Conservation (phyloP, 2,797 vertebrate species). For the Mormyrus proboscirostris region DNA sequence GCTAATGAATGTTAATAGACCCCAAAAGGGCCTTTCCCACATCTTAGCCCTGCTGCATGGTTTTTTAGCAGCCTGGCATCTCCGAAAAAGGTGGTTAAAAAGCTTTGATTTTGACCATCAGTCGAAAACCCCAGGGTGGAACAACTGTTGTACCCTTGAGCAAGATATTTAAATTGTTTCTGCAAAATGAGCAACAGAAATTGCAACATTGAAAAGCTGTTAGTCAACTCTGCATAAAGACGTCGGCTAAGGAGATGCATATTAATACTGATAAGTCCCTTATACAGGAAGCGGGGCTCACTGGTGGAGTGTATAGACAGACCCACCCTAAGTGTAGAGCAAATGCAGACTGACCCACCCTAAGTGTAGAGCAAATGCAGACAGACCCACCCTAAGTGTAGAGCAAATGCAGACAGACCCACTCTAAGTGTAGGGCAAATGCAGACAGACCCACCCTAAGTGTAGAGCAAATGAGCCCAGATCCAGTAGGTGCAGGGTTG, state of each 20-base stretch:
- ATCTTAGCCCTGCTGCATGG: background rate
- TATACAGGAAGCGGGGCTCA: background rate
- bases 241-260: background rate
- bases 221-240: background rate
- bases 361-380: too few relatives aligned
- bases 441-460: background rate
- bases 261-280: background rate
- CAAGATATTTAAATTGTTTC: background rate
- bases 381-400: too few relatives aligned
- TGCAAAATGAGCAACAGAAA: background rate
- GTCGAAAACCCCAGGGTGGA: background rate
- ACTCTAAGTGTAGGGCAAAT: too few relatives aligned
- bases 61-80: background rate
- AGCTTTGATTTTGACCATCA: background rate
- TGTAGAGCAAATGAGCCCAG: background rate
- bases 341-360: background rate
- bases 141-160: background rate
- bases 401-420: too few relatives aligned
- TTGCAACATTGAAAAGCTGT: background rate
- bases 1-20: constrained; percentile 1
- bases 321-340: background rate
- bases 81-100: background rate
- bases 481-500: background rate
- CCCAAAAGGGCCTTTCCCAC: background rate
- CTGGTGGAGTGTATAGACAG: background rate